A percentile compares a stretch with the other conserved stretches of the same genome.
Evolutionary conservation across 2,797 vertebrate genomes (phyloP).

Genomic region (Macropodus opercularis): DNA sequence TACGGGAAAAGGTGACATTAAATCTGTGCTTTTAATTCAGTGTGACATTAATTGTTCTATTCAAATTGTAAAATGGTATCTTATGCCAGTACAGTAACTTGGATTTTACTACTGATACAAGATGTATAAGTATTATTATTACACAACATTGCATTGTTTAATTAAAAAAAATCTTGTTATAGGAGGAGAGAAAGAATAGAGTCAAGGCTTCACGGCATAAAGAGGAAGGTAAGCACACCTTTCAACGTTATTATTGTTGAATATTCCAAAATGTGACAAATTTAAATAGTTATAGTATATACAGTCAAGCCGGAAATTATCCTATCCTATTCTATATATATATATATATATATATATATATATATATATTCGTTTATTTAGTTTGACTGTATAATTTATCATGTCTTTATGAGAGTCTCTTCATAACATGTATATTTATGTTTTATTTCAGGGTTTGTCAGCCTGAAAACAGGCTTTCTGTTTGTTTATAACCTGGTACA

Average conservation of each 20-base stretch:
- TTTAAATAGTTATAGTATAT: too few relatives aligned
- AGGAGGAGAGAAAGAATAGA: conserved; percentile 92
- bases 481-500: conserved; percentile 95
- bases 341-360: too few relatives aligned
- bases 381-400: too few relatives aligned
- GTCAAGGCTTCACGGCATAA: conserved; percentile 83
- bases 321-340: too few relatives aligned
- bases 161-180: too few relatives aligned
- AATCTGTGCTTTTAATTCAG: neutral
- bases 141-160: too few relatives aligned
- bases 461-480: conserved; percentile 89
- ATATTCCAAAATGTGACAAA: neutral
- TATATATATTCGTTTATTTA: too few relatives aligned
- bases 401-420: neutral
- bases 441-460: conserved; percentile 74
- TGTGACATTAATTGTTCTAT: neutral
- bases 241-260: neutral
- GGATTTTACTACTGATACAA: too few relatives aligned
- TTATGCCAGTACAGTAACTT: too few relatives aligned
- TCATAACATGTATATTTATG: neutral
- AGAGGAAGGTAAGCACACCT: conserved; percentile 86
- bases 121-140: too few relatives aligned
- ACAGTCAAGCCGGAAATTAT: too few relatives aligned
- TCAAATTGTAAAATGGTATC: too few relatives aligned
- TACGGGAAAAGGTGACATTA: conserved; percentile 86